phyloP scores from a whole-genome alignment of 2,113 vertebrate species.

The Prinia subflava region DNA sequence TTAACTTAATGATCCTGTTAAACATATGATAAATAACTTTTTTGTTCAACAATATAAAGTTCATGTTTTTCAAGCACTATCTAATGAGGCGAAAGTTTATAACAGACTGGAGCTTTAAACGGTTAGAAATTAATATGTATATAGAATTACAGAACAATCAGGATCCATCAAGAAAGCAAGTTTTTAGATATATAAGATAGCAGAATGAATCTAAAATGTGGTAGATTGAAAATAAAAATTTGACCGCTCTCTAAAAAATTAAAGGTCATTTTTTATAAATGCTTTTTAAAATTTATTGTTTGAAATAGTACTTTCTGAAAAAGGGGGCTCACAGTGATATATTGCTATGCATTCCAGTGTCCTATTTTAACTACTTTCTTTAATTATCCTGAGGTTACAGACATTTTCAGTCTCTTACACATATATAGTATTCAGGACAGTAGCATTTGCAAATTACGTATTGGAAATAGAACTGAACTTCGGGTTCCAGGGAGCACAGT shows the following conservation, averaged over 20 bases:
- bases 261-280: neutral
- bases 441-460: neutral
- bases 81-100: neutral
- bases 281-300: neutral
- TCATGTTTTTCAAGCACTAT: neutral
- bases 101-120: conserved; percentile 3
- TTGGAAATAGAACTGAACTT: neutral
- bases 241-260: neutral
- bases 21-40: conserved; percentile 34
- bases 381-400: neutral
- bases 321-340: neutral
- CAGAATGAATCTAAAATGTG: neutral
- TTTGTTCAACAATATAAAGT: neutral
- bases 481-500: neutral
- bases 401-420: neutral
- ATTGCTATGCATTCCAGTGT: neutral
- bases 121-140: neutral
- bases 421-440: neutral
- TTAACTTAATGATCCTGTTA: conserved; percentile 9
- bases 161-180: neutral
- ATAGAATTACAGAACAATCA: neutral
- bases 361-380: neutral
- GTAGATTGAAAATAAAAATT: neutral
- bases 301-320: neutral
- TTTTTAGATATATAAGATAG: neutral